Conservation (phyloP, 2,888 invertebrate species). For the Dasypolia templi region DNA sequence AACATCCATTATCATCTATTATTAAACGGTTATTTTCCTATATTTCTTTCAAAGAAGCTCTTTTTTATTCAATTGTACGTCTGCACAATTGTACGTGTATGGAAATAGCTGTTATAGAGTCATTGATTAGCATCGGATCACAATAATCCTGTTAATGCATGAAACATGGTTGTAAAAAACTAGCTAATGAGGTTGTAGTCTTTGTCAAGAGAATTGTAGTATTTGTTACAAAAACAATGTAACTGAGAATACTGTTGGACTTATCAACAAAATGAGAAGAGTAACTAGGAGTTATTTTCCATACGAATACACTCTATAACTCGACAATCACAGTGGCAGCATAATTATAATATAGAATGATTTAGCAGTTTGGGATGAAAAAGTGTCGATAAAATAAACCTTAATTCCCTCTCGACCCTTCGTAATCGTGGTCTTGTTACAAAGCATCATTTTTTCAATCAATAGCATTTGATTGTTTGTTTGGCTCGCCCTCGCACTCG, state of each 20-base stretch:
- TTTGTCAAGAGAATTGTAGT: slow-evolving; percentile 2
- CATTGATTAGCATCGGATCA: slow-evolving; percentile 24
- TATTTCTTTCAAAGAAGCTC: slow-evolving; percentile 35
- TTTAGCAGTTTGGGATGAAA: not conserved
- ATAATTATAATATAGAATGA: not conserved
- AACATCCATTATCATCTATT: slow-evolving; percentile 53
- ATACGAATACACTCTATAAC: not conserved
- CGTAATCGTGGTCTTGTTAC: slow-evolving; percentile 1
- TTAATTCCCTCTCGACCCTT: slow-evolving; percentile 5
- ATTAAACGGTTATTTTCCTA: slow-evolving; percentile 48
- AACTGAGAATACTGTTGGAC: not conserved
- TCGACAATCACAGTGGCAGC: not conserved
- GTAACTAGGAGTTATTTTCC: not conserved
- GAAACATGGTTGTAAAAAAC: slow-evolving; percentile 20
- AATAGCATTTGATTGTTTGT: slow-evolving; percentile 76
- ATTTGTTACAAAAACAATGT: slow-evolving; percentile 17
- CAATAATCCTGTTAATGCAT: slow-evolving; percentile 20
- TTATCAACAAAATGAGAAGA: not conserved
- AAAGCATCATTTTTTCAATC: slow-evolving; percentile 52
- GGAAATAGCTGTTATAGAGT: slow-evolving; percentile 21
- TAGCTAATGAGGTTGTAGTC: slow-evolving; percentile 21
- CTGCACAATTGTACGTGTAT: slow-evolving; percentile 24
- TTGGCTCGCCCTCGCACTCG: slow-evolving; percentile 80
- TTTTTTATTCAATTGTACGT: slow-evolving; percentile 41
- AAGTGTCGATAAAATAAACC: not conserved